Evolutionary conservation across 2,888 invertebrate species (phyloP).

Genomic region (Alloscopus bannaensis): DNA sequence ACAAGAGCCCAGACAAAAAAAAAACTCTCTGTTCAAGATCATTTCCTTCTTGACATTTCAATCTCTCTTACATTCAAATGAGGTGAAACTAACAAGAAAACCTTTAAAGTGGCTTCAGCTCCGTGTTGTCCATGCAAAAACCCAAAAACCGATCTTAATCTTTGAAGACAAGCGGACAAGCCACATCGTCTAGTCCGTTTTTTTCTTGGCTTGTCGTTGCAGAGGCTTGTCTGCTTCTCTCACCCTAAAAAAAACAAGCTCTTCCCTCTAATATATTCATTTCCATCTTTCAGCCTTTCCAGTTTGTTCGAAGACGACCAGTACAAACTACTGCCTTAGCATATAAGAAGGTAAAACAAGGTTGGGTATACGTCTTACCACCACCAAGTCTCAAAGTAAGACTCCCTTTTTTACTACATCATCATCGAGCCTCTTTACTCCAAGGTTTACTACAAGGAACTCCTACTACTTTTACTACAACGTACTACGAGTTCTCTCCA

Average conservation of each 20-base stretch:
- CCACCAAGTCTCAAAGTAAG: no score
- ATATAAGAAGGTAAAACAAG: no score
- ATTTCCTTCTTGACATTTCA: slow-evolving; percentile 20
- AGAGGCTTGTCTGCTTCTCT: not conserved
- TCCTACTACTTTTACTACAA: slow-evolving; percentile 29
- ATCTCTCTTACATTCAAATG: slow-evolving; percentile 7
- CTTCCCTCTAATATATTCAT: no score
- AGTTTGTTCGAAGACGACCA: no score
- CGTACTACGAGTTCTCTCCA: not conserved
- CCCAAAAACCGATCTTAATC: not conserved
- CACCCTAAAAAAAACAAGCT: not conserved
- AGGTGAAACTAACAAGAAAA: not conserved
- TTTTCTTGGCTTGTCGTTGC: not conserved
- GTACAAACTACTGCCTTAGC: no score
- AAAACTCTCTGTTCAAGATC: no score
- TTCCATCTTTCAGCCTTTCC: no score
- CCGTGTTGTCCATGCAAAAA: slow-evolving; percentile 16
- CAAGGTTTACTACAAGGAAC: slow-evolving; percentile 15
- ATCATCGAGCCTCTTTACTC: slow-evolving; percentile 30
- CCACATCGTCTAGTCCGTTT: not conserved
- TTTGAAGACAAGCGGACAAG: slow-evolving; percentile 12
- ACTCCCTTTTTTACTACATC: slow-evolving; percentile 49
- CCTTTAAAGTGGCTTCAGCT: not conserved
- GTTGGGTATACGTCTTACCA: no score
- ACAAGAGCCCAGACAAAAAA: no score